Evolutionary conservation across 2,888 invertebrate species (phyloP), one percentile per base, ranked within the genome.

Genomic region (Melanchra persicariae): DNA sequence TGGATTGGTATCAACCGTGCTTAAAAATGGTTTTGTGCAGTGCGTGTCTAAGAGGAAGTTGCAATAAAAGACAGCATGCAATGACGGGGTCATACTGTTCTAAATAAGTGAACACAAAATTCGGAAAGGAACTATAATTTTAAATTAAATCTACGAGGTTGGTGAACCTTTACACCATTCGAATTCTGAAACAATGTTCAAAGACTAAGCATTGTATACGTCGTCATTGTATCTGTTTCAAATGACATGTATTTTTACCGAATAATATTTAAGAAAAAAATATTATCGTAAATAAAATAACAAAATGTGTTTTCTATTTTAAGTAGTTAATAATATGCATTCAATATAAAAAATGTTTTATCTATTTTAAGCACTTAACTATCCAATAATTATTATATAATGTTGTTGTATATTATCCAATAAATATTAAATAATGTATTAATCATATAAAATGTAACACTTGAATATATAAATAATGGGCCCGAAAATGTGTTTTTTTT

Each of bases 161-260:
- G 7, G 0, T 17, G 9, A 10, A 7, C 26, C 8, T 15, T 12
- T 15, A 34, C 6, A 40, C 17, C 17, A 40, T 49, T 49, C 6
- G 37, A 65, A 49, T n/a, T 6, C 34, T 19, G 7, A 37, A 49
- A 26, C 17, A 10, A 34, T 6, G 10, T 22, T 45, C 15, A 1
- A 19, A 70, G 45, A 70, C 10, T 19, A 9, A 40, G 1, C 4
- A 26, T 34, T 12, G 34, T 9, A 4, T 49, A 24, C 15, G 15
- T 12, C 12, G 15, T 58, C 43, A 12, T 34, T 49, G 76, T 9
- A 40, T 5, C 40, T 57, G 24, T 49, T 19, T 57, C 67, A 57
- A 67, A 73, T 37, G 1, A 12, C 55, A 57, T 73, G 77, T 73
- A 73, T 76, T 73, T 76, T 76, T 51, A 49, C 34, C 22, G 34